These are phyloP conservation scores for Campaea margaritaria DNA, from an alignment of 2,888 invertebrate species.

Conservation along the genomic window DNA sequence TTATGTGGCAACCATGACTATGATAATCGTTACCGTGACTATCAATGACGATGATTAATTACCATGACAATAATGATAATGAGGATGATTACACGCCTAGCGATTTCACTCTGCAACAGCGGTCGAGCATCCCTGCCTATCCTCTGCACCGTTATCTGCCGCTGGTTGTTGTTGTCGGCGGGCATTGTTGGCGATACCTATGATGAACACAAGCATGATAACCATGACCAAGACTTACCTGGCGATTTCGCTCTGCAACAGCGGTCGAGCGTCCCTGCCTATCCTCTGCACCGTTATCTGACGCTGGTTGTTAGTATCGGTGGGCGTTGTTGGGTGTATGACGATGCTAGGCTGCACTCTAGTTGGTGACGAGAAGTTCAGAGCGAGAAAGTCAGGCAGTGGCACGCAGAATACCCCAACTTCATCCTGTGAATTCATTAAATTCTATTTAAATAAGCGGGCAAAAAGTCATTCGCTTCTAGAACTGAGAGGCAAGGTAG, in stretches of 20 bases:
- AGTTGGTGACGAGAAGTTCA: constrained; percentile 65
- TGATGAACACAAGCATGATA: no score
- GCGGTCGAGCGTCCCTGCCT: constrained; percentile 83
- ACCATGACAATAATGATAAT: no score
- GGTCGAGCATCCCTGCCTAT: constrained; percentile 85
- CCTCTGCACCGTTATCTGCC: constrained; percentile 85
- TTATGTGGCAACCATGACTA: no score
- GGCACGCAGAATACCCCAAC: constrained; percentile 77
- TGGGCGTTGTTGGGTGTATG: constrained; percentile 53
- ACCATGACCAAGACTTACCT: constrained; percentile 43
- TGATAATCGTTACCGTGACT: no score
- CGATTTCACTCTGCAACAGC: constrained; percentile 80
- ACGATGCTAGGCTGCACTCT: constrained; percentile 56
- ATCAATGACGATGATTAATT: no score
- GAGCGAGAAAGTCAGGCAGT: constrained; percentile 70
- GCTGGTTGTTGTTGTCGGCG: constrained; percentile 50
- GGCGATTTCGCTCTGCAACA: constrained; percentile 81
- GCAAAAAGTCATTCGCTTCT: no score
- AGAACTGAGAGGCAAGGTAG: no score
- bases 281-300: constrained; percentile 85
- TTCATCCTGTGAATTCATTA: constrained; percentile 65
- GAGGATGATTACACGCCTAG: no score
- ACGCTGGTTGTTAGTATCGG: constrained; percentile 55
- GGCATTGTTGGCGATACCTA: constrained; percentile 19
- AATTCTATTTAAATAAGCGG: no score